Evolutionary conservation across 92 coral and sea anemone species (phyloP).

Genomic region (Montipora capitata): DNA sequence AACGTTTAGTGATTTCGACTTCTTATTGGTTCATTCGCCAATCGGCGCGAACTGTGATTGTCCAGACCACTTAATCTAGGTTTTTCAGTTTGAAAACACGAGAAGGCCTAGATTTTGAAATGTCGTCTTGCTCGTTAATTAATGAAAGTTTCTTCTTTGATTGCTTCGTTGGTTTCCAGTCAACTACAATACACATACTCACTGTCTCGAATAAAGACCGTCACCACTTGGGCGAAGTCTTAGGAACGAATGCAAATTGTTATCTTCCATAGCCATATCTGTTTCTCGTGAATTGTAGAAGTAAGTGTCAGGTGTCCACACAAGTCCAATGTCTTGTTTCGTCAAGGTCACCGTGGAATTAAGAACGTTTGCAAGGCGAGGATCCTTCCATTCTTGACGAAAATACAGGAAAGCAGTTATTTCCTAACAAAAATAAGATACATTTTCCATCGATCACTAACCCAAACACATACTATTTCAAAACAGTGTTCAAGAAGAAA

Average conservation of each 20-base stretch:
- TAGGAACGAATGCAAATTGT: constrained; percentile 74
- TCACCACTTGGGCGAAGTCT: constrained; percentile 65
- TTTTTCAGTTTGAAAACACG: not conserved
- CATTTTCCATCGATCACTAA: too few species aligned
- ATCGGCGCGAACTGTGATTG: too few species aligned
- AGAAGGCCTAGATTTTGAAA: not conserved
- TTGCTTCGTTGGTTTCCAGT: not conserved
- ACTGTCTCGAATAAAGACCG: constrained; percentile 90
- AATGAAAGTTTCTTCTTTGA: not conserved
- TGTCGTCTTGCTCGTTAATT: not conserved
- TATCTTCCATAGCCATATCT: constrained; percentile 80
- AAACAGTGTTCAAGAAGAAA: too few species aligned
- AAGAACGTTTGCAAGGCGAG: constrained; percentile 79
- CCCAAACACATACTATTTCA: too few species aligned
- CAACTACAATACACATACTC: constrained; percentile 3
- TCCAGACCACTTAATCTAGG: not conserved
- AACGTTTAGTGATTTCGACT: too few species aligned
- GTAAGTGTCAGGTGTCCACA: constrained; percentile 92
- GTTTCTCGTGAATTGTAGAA: constrained; percentile 85
- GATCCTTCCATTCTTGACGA: constrained; percentile 87
- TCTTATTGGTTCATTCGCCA: too few species aligned
- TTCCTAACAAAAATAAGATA: constrained; percentile 60
- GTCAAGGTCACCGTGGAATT: constrained; percentile 69
- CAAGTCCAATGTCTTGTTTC: constrained; percentile 61
- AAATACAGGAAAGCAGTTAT: constrained; percentile 81